A percentile compares a stretch with the other conserved stretches of the same genome.
Evolutionary conservation across 2,113 vertebrate species (phyloP).

Genomic region (Apeltes quadracus): DNA sequence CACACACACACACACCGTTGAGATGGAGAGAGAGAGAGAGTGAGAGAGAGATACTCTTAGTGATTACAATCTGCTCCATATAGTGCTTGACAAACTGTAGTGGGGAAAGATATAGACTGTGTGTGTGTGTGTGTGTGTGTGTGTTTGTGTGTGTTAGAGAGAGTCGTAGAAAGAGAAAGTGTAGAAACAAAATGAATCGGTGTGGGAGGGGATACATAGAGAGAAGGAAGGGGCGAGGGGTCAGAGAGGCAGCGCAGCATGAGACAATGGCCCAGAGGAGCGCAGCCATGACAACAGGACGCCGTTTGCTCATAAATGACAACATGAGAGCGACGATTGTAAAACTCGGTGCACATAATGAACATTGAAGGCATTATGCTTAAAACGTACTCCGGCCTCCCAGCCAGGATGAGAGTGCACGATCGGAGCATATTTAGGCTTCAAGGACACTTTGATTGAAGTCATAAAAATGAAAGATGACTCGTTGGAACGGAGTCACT

Average conservation of each 20-base stretch:
- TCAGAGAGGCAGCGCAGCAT: not conserved
- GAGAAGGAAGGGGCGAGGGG: not conserved
- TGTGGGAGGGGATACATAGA: constrained; percentile 1
- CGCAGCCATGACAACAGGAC: constrained; percentile 12
- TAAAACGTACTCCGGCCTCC: constrained; percentile 41
- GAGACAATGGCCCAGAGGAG: constrained; percentile 23
- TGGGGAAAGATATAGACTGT: constrained; percentile 25
- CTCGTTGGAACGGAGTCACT: constrained; percentile 73
- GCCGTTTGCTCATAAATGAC: constrained; percentile 33
- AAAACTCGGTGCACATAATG: constrained; percentile 39
- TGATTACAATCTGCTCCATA: constrained; percentile 42
- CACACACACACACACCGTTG: not conserved
- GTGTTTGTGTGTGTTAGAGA: not conserved
- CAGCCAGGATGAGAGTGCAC: constrained; percentile 45
- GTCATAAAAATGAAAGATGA: constrained; percentile 79
- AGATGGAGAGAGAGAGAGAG: constrained; percentile 25
- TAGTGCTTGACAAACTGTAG: constrained; percentile 58
- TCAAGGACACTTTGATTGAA: constrained; percentile 79
- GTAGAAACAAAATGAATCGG: constrained; percentile 20
- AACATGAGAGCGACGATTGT: constrained; percentile 34
- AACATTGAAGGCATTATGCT: constrained; percentile 9
- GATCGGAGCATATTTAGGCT: constrained; percentile 63
- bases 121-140: not conserved
- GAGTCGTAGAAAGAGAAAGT: not conserved
- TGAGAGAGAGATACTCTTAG: constrained; percentile 27